phyloP scores from a whole-genome alignment of 2,113 vertebrate species.

The Pantherophis guttatus region DNA sequence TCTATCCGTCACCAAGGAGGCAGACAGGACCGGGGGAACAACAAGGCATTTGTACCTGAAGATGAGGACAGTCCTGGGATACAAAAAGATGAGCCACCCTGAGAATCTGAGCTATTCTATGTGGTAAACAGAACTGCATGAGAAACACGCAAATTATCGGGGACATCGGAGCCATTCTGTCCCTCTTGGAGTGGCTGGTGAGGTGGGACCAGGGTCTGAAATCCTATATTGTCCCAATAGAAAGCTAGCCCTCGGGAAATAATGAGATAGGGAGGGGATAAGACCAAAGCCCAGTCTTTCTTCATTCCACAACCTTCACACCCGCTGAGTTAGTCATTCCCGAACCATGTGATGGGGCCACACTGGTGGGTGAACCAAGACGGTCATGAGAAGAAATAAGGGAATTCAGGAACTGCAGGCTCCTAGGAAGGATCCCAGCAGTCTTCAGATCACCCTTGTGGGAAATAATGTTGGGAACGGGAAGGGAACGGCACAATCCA shows the following conservation, averaged over 20 bases:
- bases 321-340: background rate
- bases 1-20: constrained; percentile 88
- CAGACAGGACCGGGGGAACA: constrained; percentile 81
- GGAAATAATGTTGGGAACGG: background rate
- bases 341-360: background rate
- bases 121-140: constrained; percentile 90
- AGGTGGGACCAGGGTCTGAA: constrained; percentile 65
- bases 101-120: constrained; percentile 85
- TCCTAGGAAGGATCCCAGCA: background rate
- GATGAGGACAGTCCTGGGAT: constrained; percentile 91
- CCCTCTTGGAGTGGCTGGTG: constrained; percentile 59
- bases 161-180: constrained; percentile 75
- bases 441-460: background rate
- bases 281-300: background rate
- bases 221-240: constrained; percentile 67
- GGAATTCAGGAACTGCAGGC: background rate
- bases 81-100: constrained; percentile 86
- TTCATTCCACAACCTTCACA: background rate
- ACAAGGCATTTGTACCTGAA: constrained; percentile 87
- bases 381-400: constrained; percentile 27
- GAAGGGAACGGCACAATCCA: background rate
- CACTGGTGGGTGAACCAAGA: background rate
- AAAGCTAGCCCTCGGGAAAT: constrained; percentile 71
- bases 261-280: background rate
- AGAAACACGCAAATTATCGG: constrained; percentile 84